These are phyloP conservation scores for Grammomys surdaster DNA, from an alignment of 2,113 vertebrate species.

Conservation along the genomic window DNA sequence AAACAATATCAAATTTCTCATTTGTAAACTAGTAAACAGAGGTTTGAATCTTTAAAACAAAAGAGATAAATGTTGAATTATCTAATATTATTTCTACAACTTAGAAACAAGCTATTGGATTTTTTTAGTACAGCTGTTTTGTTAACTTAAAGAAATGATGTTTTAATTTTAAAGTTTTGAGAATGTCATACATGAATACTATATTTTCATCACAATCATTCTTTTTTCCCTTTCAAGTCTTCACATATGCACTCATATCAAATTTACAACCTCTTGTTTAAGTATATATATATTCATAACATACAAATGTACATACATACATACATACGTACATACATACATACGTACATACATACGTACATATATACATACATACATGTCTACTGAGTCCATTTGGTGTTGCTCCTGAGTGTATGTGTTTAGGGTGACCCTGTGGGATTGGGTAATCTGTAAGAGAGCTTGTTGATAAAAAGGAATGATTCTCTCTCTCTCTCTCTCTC, in stretches of 20 bases:
- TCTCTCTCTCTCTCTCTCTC: too few species aligned
- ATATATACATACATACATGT: neutral
- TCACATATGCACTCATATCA: neutral
- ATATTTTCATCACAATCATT: neutral
- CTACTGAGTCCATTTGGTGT: neutral
- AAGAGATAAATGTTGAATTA: neutral
- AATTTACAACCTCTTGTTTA: neutral
- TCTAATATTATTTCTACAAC: neutral
- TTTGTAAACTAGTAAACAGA: neutral
- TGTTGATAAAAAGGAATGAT: neutral
- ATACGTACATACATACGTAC: too few species aligned
- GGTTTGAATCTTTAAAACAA: neutral
- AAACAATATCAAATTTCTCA: neutral
- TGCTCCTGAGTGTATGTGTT: neutral
- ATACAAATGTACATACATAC: too few species aligned
- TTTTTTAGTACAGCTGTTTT: neutral
- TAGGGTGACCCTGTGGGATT: neutral
- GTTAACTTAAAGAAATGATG: neutral
- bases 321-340: neutral
- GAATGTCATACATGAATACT: neutral
- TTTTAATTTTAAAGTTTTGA: neutral
- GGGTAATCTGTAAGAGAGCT: neutral
- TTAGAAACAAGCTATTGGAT: neutral
- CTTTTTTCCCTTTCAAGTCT: too few species aligned
- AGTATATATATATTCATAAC: too few species aligned